Conservation (phyloP, 64 coral and sea anemone genomes). For the Astreopora myriophthalma region DNA sequence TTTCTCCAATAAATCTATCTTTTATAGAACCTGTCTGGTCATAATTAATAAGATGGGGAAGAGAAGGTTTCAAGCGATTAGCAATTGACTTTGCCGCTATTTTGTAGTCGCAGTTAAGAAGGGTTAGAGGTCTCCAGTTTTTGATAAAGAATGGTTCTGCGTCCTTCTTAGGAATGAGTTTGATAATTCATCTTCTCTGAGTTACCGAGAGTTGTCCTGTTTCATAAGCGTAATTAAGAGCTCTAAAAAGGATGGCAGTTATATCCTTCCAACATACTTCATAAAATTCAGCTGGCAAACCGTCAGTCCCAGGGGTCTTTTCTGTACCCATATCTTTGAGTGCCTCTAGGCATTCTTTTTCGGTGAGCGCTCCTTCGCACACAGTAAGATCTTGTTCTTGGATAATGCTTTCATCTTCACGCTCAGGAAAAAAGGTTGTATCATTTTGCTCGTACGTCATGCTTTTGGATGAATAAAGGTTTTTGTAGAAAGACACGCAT, state of each 20-base stretch:
- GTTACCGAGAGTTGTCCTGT: not conserved
- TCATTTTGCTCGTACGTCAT: not conserved
- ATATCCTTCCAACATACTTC: not conserved
- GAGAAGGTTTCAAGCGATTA: slow-evolving; percentile 3
- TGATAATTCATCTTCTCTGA: not conserved
- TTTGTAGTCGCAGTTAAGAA: slow-evolving; percentile 18
- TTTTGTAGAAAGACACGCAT: not conserved
- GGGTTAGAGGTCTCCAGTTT: not conserved
- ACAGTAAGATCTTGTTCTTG: not conserved
- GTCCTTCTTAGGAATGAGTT: not conserved
- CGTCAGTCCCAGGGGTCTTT: not conserved
- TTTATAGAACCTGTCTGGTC: not conserved
- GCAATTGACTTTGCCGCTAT: slow-evolving; percentile 7
- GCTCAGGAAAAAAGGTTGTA: not conserved
- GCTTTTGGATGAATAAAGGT: not conserved
- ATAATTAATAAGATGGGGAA: not conserved
- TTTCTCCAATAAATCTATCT: slow-evolving; percentile 10
- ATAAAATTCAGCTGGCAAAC: not conserved
- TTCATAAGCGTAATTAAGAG: not conserved
- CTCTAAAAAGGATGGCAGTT: not conserved
- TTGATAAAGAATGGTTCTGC: not conserved
- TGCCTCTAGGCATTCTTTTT: not conserved
- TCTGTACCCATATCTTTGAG: not conserved
- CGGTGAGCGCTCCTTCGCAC: not conserved
- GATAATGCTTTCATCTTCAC: not conserved